Base-by-base conservation (phyloP, 35 echinoderm and acorn worm species). In the Ophioderma brevispina region DNA sequence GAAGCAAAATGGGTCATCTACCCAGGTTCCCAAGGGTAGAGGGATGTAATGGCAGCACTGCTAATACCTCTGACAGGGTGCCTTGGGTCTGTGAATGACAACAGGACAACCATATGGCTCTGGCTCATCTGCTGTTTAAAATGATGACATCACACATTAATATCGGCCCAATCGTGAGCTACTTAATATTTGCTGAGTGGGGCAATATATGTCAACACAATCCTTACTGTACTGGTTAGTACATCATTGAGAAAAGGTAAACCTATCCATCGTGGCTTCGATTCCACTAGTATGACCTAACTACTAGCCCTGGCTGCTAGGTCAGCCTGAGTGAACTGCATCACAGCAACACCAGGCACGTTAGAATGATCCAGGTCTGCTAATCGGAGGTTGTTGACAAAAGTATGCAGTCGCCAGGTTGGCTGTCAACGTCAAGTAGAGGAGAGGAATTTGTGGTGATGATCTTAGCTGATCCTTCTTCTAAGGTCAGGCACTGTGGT, bases 161-260 rank as follows among this genome's bases (percentile, higher is more conserved):
- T n/a, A n/a, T n/a, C n/a, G n/a, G n/a, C n/a, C n/a, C n/a, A n/a
- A n/a, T n/a, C n/a, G n/a, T n/a, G n/a, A n/a, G n/a, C n/a, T n/a
- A n/a, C n/a, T n/a, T n/a, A n/a, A n/a, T n/a, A n/a, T n/a, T n/a
- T n/a, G n/a, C n/a, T n/a, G n/a, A n/a, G n/a, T n/a, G n/a, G n/a
- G n/a, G n/a, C n/a, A n/a, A n/a, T n/a, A n/a, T n/a, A n/a, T n/a
- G n/a, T n/a, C n/a, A n/a, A n/a, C n/a, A n/a, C n/a, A n/a, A n/a
- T n/a, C 43, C 42, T 59, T 40, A 95, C 94, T n/a, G n/a, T n/a
- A n/a, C 90, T 99, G 90, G 40, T 99, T n/a, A 32, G 93, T 95
- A 18, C 97, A n/a, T 99, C 97, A 88, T 92, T 87, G 18, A 99
- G 90, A 93, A 81, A 99, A 99, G n/a, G 91, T 95, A 40, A 99